Conservation (phyloP, 2,888 invertebrate genomes). For the Tenthredo mesomela region DNA sequence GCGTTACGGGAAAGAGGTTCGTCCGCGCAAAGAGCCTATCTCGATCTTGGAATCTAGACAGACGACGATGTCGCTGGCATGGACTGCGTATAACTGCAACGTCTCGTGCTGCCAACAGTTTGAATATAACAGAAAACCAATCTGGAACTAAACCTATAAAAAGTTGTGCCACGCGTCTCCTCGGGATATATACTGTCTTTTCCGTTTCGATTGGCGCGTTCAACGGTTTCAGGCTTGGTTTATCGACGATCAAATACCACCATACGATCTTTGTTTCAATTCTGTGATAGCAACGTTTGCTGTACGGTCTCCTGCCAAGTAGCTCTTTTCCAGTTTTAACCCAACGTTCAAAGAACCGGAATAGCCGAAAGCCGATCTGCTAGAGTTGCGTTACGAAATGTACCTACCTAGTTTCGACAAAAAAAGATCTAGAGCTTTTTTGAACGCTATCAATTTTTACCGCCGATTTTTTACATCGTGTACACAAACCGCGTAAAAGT, state of each 20-base stretch:
- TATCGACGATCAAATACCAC: constrained; percentile 66
- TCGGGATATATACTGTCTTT: constrained; percentile 29
- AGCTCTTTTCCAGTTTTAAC: constrained; percentile 42
- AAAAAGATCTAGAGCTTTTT: background rate
- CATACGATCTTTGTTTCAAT: constrained; percentile 62
- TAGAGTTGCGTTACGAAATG: background rate
- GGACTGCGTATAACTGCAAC: constrained; percentile 36
- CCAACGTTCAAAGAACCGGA: background rate
- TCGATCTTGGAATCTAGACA: constrained; percentile 19
- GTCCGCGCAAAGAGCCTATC: constrained; percentile 15
- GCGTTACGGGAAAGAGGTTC: background rate
- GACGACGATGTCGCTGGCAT: constrained; percentile 30
- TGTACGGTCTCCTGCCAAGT: constrained; percentile 22
- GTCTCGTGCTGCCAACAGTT: constrained; percentile 52
- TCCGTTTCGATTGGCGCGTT: constrained; percentile 53
- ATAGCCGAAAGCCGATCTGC: constrained; percentile 24
- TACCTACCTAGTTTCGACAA: background rate
- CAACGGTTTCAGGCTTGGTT: constrained; percentile 57
- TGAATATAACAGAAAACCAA: constrained; percentile 54
- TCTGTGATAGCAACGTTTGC: constrained; percentile 38
- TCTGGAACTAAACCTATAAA: constrained; percentile 61
- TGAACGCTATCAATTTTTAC: background rate
- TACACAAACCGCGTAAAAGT: background rate
- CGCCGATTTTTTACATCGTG: background rate
- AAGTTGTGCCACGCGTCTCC: constrained; percentile 47